Evolutionary conservation across 2,888 invertebrate species (phyloP), one percentile per base, ranked within the genome.

Genomic region (Limnephilus marmoratus): DNA sequence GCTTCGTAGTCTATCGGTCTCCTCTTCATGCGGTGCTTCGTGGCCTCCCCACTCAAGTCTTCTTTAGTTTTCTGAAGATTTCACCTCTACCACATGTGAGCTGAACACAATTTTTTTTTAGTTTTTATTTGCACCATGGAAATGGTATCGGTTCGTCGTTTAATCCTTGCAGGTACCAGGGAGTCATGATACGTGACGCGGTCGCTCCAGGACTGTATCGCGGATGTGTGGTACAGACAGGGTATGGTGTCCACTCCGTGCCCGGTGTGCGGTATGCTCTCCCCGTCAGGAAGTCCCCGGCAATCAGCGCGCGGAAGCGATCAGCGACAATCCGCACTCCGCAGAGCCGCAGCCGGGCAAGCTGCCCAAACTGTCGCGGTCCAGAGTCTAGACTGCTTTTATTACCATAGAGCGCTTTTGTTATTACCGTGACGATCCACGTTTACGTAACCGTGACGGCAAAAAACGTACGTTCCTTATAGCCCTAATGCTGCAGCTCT

Each of bases 271-370:
- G 37, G 45, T 41, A 24, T 85, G 11, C 13, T n/a, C 29, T n/a
- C 29, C 86, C 86, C 45, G 41, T 45, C 86, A 86, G 86, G 86
- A 86, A 49, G 86, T 45, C 29, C 83, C 41, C 11, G 2, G 41
- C 86, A 86, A 86, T 86, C 86, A 86, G 86, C 29, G 45, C 24
- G 45, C 86, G 86, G 86, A 86, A 86, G 86, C n/a, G 49, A 86
- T 86, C 86, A 29, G n/a, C n/a, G 24, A 12, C 41, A n/a, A 85
- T 49, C 86, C 86, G 86, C 9, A 68, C 24, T n/a, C 68, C 45
- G 37, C 83, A 83, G 37, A 11, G 37, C 31, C 85, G 1, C 85
- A 41, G 85, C 45, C 31, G 37, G 85, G 85, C 86, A 45, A 18
- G 86, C 49, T 86, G 86, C 86, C 86, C 86, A 86, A 86, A 86